Percentiles rank a stretch among this genome's conserved stretches.
Evolutionary conservation across 2,888 invertebrate genomes (phyloP).

Genomic region (Panopea generosa): DNA sequence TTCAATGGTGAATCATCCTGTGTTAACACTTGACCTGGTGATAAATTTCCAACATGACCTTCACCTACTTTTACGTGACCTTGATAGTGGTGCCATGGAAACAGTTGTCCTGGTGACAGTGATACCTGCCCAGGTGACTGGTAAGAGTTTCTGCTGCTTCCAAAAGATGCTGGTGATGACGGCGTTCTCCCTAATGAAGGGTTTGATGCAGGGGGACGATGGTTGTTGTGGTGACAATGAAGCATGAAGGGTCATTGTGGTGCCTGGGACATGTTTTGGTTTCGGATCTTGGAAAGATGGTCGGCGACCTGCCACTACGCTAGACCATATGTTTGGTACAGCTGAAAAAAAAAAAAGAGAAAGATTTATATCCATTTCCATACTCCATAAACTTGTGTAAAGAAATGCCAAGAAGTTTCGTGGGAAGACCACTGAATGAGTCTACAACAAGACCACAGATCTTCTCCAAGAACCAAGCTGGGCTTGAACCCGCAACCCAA

Average conservation of each 20-base stretch:
- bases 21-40: conserved; percentile 42
- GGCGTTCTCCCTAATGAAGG: no score
- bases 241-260: conserved; percentile 70
- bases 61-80: conserved; percentile 18
- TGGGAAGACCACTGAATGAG: no score
- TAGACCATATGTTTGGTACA: conserved; percentile 69
- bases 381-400: no score
- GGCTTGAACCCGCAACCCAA: no score
- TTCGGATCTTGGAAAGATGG: conserved; percentile 53
- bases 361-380: no score
- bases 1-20: conserved; percentile 21
- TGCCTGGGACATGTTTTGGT: conserved; percentile 77
- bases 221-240: conserved; percentile 30
- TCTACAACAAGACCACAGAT: no score
- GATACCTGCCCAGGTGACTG: conserved; percentile 52
- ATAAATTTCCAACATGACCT: conserved; percentile 26
- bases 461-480: no score
- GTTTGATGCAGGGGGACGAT: conserved; percentile 12
- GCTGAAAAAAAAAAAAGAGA: conserved; percentile 23
- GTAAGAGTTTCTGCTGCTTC: conserved; percentile 43
- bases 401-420: no score
- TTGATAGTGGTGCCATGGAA: conserved; percentile 44
- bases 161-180: conserved; percentile 43
- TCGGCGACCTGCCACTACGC: conserved; percentile 74
- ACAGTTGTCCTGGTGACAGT: conserved; percentile 53